phyloP scores from a whole-genome alignment of 2,797 vertebrate species.

The Urocyon cinereoargenteus region DNA sequence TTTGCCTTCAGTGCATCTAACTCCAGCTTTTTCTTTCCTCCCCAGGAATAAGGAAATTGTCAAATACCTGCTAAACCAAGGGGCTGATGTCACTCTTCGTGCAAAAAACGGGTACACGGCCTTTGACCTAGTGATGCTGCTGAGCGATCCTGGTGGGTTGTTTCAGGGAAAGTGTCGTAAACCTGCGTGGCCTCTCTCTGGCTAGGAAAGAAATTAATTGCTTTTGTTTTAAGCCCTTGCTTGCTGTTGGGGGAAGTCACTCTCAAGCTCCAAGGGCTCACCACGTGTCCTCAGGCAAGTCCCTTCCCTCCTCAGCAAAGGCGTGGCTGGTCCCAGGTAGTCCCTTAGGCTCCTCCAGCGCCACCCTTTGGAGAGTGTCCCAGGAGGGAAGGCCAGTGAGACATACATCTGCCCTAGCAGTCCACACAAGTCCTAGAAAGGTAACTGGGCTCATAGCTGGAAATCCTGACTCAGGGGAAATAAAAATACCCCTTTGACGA shows the following conservation, averaged over 20 bases:
- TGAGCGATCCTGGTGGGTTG: constrained; percentile 95
- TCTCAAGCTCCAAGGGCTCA: background rate
- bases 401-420: background rate
- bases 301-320: background rate
- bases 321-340: background rate
- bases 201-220: background rate
- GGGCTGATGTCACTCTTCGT: constrained; percentile 95
- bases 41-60: constrained; percentile 97
- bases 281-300: background rate
- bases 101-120: constrained; percentile 98
- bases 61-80: constrained; percentile 96
- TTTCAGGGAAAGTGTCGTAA: background rate
- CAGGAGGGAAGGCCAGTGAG: background rate
- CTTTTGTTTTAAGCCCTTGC: background rate
- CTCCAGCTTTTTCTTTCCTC: constrained; percentile 62
- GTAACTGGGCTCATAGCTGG: background rate
- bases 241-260: background rate
- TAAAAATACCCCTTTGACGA: background rate
- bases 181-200: fast-evolving
- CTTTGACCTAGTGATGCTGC: constrained; percentile 98
- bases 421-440: background rate
- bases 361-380: background rate
- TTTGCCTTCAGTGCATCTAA: background rate
- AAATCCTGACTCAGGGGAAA: background rate
- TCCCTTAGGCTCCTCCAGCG: background rate